phyloP scores from a whole-genome alignment of 2,113 vertebrate genomes.

The Ovibos moschatus region DNA sequence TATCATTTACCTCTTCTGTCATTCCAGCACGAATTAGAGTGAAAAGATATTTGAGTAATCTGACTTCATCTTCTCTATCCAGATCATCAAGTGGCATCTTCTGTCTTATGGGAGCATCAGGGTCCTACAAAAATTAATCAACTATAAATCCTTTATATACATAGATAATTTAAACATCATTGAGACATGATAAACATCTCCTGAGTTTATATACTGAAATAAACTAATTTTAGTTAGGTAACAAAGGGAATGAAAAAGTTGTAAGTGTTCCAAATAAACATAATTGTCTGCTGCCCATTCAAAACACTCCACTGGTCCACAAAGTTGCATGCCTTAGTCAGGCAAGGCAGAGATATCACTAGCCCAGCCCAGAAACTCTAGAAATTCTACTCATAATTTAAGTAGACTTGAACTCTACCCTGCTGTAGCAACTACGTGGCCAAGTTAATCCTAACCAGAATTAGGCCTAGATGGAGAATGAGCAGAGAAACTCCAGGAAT shows the following conservation, averaged over 20 bases:
- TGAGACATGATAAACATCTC: neutral
- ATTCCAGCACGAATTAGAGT: slow-evolving; percentile 95
- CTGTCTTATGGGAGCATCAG: slow-evolving; percentile 96
- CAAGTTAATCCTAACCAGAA: neutral
- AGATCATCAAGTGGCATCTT: slow-evolving; percentile 95
- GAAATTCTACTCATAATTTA: neutral
- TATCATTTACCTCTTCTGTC: slow-evolving; percentile 91
- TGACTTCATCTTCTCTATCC: slow-evolving; percentile 93
- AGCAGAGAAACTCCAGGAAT: neutral
- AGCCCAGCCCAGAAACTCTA: neutral
- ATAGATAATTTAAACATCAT: neutral
- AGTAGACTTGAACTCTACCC: neutral
- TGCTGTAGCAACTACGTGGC: neutral
- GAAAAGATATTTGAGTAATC: slow-evolving; percentile 95
- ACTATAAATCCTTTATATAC: neutral
- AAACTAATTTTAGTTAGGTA: slow-evolving; percentile 6
- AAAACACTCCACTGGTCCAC: neutral
- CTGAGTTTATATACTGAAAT: neutral
- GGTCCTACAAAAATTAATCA: slow-evolving; percentile 84
- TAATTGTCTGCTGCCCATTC: neutral
- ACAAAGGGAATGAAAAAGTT: neutral
- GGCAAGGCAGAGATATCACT: neutral
- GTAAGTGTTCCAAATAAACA: neutral
- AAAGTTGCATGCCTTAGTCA: neutral
- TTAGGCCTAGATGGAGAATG: neutral